Evolutionary conservation across 2,113 vertebrate genomes (phyloP).

Genomic region (Ondatra zibethicus): DNA sequence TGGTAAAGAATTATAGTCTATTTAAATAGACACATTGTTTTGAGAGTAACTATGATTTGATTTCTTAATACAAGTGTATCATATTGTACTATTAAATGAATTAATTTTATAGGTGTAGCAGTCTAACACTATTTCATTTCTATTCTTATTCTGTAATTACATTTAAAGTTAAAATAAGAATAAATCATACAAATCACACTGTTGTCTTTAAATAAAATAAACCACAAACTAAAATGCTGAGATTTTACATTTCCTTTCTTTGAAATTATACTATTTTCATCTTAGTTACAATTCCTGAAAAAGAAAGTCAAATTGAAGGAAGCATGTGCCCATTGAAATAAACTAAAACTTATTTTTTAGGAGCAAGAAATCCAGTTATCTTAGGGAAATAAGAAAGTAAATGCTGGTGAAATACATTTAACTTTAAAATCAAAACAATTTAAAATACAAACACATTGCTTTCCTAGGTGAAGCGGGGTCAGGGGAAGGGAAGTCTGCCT

Average conservation of each 20-base stretch:
- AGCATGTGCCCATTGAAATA: constrained; percentile 58
- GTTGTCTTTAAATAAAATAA: constrained; percentile 16
- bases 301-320: constrained; percentile 39
- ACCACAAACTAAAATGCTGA: background rate
- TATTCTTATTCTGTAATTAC: constrained; percentile 18
- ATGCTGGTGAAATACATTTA: constrained; percentile 49
- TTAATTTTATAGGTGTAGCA: background rate
- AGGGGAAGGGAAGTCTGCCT: constrained; percentile 4
- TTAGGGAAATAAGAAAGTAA: constrained; percentile 41
- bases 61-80: background rate
- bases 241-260: constrained; percentile 33
- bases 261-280: constrained; percentile 50
- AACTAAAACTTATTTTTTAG: constrained; percentile 57
- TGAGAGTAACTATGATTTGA: constrained; percentile 1
- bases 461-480: background rate
- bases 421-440: constrained; percentile 62
- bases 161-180: constrained; percentile 36
- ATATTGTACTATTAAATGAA: constrained; percentile 4
- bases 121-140: constrained; percentile 32
- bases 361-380: constrained; percentile 56
- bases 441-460: constrained; percentile 52
- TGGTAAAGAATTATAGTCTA: background rate
- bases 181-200: background rate
- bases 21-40: constrained; percentile 42
- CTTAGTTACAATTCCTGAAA: constrained; percentile 53